Conservation (phyloP, 2,888 invertebrate species). For the Zelleria hepariella region DNA sequence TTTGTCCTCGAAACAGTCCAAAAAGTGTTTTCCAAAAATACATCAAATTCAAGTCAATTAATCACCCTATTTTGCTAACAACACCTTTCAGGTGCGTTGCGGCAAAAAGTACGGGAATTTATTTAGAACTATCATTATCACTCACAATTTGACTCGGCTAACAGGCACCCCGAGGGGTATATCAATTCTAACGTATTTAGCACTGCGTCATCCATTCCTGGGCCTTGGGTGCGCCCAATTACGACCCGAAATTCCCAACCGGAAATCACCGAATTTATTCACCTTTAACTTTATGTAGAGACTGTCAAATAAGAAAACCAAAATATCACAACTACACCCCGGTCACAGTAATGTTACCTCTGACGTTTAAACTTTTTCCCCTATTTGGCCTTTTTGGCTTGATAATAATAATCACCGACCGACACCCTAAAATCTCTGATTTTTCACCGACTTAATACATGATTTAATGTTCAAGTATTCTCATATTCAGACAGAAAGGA, state of each 20-base stretch:
- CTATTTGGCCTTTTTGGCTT: too few species aligned
- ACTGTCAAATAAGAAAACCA: too few species aligned
- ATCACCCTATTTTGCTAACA: neutral
- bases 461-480: too few species aligned
- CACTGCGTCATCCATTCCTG: constrained; percentile 25
- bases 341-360: too few species aligned
- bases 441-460: too few species aligned
- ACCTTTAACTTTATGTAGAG: too few species aligned
- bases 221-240: neutral
- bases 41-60: neutral
- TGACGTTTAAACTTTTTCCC: too few species aligned
- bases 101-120: constrained; percentile 13
- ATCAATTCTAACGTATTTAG: constrained; percentile 26
- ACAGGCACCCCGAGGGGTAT: constrained; percentile 33
- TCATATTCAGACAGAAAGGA: too few species aligned
- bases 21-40: neutral
- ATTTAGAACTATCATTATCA: constrained; percentile 19
- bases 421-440: too few species aligned
- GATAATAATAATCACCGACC: too few species aligned
- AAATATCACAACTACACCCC: too few species aligned
- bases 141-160: constrained; percentile 34
- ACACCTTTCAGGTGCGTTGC: neutral
- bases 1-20: neutral
- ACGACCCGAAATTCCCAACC: neutral
- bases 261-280: too few species aligned